Evolutionary conservation across 2,888 invertebrate species (phyloP).

Genomic region (Kuschelorhynchus macadamiae): DNA sequence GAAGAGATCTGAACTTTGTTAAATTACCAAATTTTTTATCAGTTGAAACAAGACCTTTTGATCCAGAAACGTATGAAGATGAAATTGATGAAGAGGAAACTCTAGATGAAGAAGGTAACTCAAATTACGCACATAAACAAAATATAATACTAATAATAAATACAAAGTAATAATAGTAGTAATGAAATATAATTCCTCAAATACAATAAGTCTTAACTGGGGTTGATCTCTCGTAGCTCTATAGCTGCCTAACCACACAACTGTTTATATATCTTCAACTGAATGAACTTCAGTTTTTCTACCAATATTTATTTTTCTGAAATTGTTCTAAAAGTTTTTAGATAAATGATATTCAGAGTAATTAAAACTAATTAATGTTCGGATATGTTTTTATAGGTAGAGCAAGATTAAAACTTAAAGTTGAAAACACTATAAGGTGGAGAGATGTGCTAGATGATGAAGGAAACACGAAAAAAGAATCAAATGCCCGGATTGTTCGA

Average conservation of each 20-base stretch:
- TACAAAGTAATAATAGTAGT: no score
- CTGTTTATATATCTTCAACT: no score
- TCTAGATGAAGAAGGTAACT: conserved; percentile 92
- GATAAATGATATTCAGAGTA: no score
- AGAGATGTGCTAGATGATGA: conserved; percentile 85
- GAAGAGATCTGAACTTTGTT: conserved; percentile 94
- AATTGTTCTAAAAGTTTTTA: no score
- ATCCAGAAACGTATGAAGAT: conserved; percentile 95
- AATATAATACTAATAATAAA: no score
- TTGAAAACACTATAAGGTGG: conserved; percentile 99
- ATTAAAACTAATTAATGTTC: not conserved
- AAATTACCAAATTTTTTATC: conserved; percentile 98
- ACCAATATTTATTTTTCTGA: no score
- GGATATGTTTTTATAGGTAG: conserved; percentile 68
- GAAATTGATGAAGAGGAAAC: conserved; percentile 99
- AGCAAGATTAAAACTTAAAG: conserved; percentile 90
- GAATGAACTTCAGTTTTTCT: no score
- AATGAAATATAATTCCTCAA: no score
- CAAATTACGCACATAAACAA: no score
- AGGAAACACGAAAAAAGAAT: conserved; percentile 87
- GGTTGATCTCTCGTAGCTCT: no score
- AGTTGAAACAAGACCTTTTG: conserved; percentile 97
- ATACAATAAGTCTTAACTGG: no score
- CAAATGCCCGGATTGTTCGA: conserved; percentile 94
- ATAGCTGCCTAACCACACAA: no score